A percentile compares a stretch with the other conserved stretches of the same genome.
Conservation (phyloP, 2,113 vertebrate genomes). For the Myotis yumanensis region DNA sequence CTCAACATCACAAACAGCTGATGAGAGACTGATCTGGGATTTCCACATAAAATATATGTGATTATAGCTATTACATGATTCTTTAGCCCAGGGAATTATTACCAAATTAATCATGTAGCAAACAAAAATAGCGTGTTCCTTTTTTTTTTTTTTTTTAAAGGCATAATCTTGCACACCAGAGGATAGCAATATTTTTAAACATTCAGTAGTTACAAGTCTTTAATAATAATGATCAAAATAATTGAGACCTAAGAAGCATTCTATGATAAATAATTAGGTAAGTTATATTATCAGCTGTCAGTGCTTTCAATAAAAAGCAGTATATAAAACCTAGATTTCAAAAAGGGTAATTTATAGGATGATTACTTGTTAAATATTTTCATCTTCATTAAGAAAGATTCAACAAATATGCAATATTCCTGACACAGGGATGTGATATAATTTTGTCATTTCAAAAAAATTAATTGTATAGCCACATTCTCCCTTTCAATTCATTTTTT, state of each 20-base stretch:
- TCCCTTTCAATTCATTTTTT: constrained; percentile 15
- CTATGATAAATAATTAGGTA: background rate
- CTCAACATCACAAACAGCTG: background rate
- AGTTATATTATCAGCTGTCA: background rate
- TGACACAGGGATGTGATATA: background rate
- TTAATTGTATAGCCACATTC: background rate
- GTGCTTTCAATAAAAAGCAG: background rate
- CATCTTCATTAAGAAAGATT: background rate
- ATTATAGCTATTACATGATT: background rate
- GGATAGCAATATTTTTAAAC: background rate
- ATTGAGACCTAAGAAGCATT: background rate
- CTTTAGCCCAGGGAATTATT: background rate
- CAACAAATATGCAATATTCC: background rate
- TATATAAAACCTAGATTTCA: background rate
- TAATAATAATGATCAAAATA: constrained; percentile 34
- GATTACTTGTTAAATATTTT: background rate
- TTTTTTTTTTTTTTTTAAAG: too few relatives aligned
- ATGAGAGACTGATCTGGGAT: background rate
- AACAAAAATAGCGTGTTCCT: background rate
- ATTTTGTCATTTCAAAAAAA: constrained; percentile 3
- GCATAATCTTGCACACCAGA: background rate
- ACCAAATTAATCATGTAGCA: background rate
- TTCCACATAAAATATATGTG: background rate
- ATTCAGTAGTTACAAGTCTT: background rate
- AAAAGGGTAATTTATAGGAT: background rate